Evolutionary conservation across 2,888 invertebrate species (phyloP).

Genomic region (Limenitis arthemis): DNA sequence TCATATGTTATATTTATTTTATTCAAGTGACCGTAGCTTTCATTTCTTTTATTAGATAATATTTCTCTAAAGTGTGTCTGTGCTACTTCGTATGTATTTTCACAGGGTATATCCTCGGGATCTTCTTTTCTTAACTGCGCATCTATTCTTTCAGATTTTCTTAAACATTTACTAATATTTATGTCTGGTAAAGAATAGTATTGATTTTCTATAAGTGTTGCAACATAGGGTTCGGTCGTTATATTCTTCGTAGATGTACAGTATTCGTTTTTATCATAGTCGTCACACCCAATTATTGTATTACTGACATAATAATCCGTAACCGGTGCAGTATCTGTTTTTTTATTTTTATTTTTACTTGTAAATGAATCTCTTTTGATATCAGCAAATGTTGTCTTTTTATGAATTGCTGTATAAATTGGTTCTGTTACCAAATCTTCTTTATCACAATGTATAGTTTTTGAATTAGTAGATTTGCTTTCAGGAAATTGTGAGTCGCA

Average conservation of each 20-base stretch:
- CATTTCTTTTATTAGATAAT: conserved; percentile 43
- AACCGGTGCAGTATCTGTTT: conserved; percentile 46
- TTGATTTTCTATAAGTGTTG: conserved; percentile 75
- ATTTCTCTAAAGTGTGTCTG: conserved; percentile 59
- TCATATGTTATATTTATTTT: conserved; percentile 34
- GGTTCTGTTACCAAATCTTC: conserved; percentile 46
- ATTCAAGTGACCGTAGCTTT: conserved; percentile 60
- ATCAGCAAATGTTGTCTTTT: conserved; percentile 71
- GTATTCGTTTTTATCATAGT: conserved; percentile 50
- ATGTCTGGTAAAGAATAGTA: conserved; percentile 81
- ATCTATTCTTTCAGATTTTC: conserved; percentile 80
- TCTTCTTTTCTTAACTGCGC: conserved; percentile 74
- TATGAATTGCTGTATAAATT: conserved; percentile 60
- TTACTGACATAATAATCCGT: conserved; percentile 57
- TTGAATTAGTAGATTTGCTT: conserved; percentile 42
- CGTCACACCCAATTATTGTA: conserved; percentile 56
- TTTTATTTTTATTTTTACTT: conserved; percentile 49
- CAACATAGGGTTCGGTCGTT: conserved; percentile 64
- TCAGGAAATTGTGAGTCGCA: conserved; percentile 64
- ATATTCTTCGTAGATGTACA: conserved; percentile 60
- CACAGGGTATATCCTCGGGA: conserved; percentile 55
- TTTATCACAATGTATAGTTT: conserved; percentile 39
- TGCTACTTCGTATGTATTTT: conserved; percentile 61
- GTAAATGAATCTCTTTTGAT: conserved; percentile 52
- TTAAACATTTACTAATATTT: conserved; percentile 77